phyloP scores from a whole-genome alignment of 2,888 invertebrate species.

The Deroplatys truncata region DNA sequence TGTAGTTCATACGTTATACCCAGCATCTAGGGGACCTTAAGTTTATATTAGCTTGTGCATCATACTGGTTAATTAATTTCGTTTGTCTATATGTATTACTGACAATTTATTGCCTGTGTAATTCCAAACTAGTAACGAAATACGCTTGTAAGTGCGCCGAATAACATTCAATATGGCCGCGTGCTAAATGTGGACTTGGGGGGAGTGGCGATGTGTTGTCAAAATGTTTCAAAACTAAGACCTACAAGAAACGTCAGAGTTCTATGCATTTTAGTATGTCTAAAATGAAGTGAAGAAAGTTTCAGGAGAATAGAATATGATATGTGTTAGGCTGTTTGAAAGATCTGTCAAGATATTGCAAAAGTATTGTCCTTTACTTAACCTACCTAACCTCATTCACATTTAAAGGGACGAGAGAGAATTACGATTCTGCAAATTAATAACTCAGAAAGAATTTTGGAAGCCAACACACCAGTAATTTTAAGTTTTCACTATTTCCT shows the following conservation, averaged over 20 bases:
- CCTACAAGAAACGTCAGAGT: neutral
- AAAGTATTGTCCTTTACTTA: neutral
- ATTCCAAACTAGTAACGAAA: neutral
- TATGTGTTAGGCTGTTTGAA: neutral
- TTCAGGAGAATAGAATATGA: neutral
- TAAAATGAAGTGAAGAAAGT: neutral
- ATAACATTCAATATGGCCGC: constrained; percentile 13
- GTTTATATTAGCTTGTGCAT: neutral
- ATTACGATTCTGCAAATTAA: neutral
- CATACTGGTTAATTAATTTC: neutral
- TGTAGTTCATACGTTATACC: neutral
- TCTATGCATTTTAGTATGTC: neutral
- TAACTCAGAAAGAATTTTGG: too few relatives aligned
- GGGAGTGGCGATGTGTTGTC: constrained; percentile 1
- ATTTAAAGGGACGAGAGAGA: neutral
- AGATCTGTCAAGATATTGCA: neutral
- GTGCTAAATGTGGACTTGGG: neutral
- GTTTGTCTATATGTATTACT: neutral
- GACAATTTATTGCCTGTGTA: neutral
- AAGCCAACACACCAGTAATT: too few relatives aligned
- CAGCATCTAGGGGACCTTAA: neutral
- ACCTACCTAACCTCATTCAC: neutral
- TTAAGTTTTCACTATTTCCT: too few relatives aligned
- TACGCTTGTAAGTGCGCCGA: neutral
- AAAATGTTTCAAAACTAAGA: neutral